A percentile compares a stretch with the other conserved stretches of the same genome.
Conservation (phyloP, 2,888 invertebrate species). For the Caenorhabditis japonica region DNA sequence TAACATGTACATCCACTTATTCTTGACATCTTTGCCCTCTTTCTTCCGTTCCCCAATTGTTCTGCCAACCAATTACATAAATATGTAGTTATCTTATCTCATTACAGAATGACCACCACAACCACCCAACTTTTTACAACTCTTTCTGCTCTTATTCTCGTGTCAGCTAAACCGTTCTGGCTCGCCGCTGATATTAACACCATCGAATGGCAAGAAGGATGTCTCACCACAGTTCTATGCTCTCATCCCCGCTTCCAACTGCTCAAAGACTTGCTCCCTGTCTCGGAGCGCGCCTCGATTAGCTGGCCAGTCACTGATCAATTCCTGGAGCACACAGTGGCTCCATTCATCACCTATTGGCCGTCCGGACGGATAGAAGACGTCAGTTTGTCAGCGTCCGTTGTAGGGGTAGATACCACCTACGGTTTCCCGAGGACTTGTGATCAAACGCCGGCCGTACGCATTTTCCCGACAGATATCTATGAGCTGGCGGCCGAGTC, state of each 20-base stretch:
- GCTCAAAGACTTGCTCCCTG: conserved; percentile 58
- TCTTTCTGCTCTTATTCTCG: not conserved
- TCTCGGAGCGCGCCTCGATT: conserved; percentile 57
- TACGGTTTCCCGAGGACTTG: conserved; percentile 73
- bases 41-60: not conserved
- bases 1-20: too few relatives aligned
- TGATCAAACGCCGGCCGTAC: conserved; percentile 67
- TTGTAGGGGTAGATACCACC: conserved; percentile 70
- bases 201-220: conserved; percentile 70
- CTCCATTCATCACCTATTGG: conserved; percentile 52
- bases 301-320: conserved; percentile 64
- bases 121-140: too few relatives aligned
- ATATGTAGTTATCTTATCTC: too few relatives aligned
- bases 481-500: conserved; percentile 13
- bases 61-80: too few relatives aligned
- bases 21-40: too few relatives aligned
- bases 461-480: conserved; percentile 40
- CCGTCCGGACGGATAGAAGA: conserved; percentile 58
- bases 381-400: conserved; percentile 62
- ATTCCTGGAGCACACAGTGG: conserved; percentile 44
- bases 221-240: conserved; percentile 70
- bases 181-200: conserved; percentile 66
- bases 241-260: conserved; percentile 69
- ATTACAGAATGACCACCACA: too few relatives aligned
- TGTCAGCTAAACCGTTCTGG: conserved; percentile 68